Evolutionary conservation across 2,888 invertebrate species (phyloP), one percentile per base, ranked within the genome.

Genomic region (Tinea pellionella): DNA sequence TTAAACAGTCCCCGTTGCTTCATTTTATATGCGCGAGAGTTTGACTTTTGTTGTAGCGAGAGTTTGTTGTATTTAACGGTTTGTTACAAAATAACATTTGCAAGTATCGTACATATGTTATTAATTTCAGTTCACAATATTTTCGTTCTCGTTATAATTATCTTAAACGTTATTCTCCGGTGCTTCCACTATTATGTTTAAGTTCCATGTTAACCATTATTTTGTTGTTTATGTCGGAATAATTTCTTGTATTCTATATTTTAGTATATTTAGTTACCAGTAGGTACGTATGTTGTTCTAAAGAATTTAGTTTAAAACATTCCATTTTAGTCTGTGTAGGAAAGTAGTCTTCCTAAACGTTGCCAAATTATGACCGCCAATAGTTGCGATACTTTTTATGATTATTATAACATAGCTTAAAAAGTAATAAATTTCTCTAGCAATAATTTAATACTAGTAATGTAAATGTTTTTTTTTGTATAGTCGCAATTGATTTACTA

Each of bases 281-380:
- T 80, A 32, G 19, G 32, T 37, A 68, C 78, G 15, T 29, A 68
- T 78, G 81, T 83, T 84, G 78, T 82, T 78, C 70, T 77, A 83
- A 76, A 84, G 84, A 84, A 84, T 86, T 87, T 85, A 84, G 84
- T 86, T 82, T 73, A 59, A 75, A 74, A 79, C 84, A 85, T 80
- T 83, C 78, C 82, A 84, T 79, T 87, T 85, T 85, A 80, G 81
- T 83, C 82, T 84, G 82, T 83, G 79, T 86, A 86, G 82, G 78
- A 82, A 80, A 84, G 83, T 85, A 85, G 86, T 87, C 87, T 87
- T 87, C 86, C 85, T 81, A 73, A 86, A 84, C 82, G 83, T 85
- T 86, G 87, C 87, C 87, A 87, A 87, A 87, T 83, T 80, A 72
- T 75, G 73, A 77, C 80, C 79, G 83, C 82, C 81, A 84, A 85